These are phyloP conservation scores for Psilanteris sp. DNA, from an alignment of 1,140 invertebrate species.

Conservation along the genomic window DNA sequence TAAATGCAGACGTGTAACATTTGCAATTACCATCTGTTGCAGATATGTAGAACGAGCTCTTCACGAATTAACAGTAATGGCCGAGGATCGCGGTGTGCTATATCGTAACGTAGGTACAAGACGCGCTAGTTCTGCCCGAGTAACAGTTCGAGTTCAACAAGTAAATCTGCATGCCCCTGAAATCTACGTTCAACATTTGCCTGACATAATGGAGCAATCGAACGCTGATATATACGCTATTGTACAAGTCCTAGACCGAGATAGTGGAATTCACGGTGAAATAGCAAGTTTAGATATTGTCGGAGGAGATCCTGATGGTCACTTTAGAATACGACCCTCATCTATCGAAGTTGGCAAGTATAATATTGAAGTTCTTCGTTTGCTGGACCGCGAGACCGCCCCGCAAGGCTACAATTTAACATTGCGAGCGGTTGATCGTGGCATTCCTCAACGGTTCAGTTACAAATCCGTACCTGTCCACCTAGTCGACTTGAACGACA, in stretches of 20 bases:
- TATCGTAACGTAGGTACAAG: conserved; percentile 82
- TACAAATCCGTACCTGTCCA: conserved; percentile 88
- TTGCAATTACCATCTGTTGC: conserved; percentile 30
- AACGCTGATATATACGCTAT: conserved; percentile 94
- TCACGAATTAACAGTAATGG: conserved; percentile 89
- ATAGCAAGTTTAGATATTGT: conserved; percentile 92
- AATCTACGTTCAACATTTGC: conserved; percentile 88
- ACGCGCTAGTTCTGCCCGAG: conserved; percentile 85
- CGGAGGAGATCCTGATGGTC: conserved; percentile 91
- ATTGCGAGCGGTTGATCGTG: conserved; percentile 90
- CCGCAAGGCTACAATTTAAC: conserved; percentile 92
- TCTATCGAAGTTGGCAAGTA: conserved; percentile 82
- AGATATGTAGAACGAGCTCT: conserved; percentile 84
- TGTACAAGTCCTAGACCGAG: conserved; percentile 89
- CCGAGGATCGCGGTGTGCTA: conserved; percentile 89
- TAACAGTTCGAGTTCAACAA: conserved; percentile 89
- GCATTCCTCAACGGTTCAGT: conserved; percentile 87
- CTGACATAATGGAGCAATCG: conserved; percentile 90
- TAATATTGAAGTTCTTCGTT: conserved; percentile 87
- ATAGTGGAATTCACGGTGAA: conserved; percentile 90
- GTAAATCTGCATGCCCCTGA: conserved; percentile 93
- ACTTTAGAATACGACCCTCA: conserved; percentile 87
- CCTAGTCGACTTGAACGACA: conserved; percentile 91
- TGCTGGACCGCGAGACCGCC: conserved; percentile 87
- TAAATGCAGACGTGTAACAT: no score